Conservation (phyloP, 2,888 invertebrate species). For the Palloptera scutellata region DNA sequence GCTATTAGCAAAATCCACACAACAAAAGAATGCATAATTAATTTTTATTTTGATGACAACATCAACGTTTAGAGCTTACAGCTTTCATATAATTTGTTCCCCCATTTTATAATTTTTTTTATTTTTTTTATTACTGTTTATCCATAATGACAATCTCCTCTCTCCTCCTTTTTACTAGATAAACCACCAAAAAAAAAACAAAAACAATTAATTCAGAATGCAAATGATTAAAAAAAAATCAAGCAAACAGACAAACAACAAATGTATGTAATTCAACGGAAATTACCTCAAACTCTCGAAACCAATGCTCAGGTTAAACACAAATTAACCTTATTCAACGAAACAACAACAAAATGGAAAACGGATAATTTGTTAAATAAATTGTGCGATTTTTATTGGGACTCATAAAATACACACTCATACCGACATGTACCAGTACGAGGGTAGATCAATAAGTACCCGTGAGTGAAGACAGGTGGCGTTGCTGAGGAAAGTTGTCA, state of each 20-base stretch:
- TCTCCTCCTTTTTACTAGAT: too few relatives aligned
- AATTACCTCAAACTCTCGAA: too few relatives aligned
- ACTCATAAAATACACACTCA: too few relatives aligned
- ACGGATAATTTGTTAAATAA: constrained; percentile 59
- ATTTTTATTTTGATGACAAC: constrained; percentile 62
- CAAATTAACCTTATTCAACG: constrained; percentile 61
- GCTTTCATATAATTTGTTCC: constrained; percentile 22
- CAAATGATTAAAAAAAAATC: too few relatives aligned
- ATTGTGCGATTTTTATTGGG: constrained; percentile 43
- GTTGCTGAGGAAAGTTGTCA: too few relatives aligned
- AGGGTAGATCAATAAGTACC: too few relatives aligned
- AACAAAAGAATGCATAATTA: constrained; percentile 60
- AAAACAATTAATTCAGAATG: too few relatives aligned
- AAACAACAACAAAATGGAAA: constrained; percentile 25
- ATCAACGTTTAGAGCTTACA: constrained; percentile 43
- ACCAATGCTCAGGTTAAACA: constrained; percentile 47
- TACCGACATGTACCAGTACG: too few relatives aligned
- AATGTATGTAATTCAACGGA: too few relatives aligned
- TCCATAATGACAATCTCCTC: constrained; percentile 12
- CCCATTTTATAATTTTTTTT: neutral
- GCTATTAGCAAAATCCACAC: constrained; percentile 42
- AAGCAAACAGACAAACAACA: too few relatives aligned
- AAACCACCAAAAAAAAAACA: too few relatives aligned
- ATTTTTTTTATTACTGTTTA: constrained; percentile 29
- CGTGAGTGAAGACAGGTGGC: too few relatives aligned